phyloP scores from a whole-genome alignment of 2,797 vertebrate species.

The Sebastes trivittatus region DNA sequence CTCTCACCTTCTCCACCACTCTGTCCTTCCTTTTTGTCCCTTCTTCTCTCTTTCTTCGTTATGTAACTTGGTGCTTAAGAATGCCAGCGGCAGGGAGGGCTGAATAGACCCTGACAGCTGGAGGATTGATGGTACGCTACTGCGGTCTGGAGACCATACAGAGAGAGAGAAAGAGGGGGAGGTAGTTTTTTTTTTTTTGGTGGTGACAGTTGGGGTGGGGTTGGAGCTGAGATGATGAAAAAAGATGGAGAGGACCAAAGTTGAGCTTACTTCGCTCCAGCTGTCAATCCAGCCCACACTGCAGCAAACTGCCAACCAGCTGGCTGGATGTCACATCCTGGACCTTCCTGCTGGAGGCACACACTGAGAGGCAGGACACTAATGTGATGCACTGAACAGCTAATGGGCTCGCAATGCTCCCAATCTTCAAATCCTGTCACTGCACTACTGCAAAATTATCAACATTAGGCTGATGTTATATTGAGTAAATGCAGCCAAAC shows the following conservation, averaged over 20 bases:
- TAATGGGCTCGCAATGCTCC: slow-evolving; percentile 23
- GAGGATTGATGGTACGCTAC: slow-evolving; percentile 66
- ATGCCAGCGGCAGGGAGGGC: slow-evolving; percentile 51
- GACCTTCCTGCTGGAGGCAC: slow-evolving; percentile 39
- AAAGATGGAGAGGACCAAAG: slow-evolving; percentile 47
- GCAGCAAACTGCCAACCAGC: slow-evolving; percentile 59
- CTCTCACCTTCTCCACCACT: slow-evolving; percentile 40
- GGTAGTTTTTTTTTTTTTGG: neutral
- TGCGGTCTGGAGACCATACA: slow-evolving; percentile 59
- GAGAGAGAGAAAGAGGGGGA: neutral
- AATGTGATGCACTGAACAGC: slow-evolving; percentile 42
- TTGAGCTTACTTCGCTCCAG: slow-evolving; percentile 29
- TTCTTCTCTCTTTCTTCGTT: slow-evolving; percentile 33
- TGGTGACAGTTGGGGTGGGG: slow-evolving; percentile 33
- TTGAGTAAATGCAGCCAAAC: slow-evolving; percentile 20
- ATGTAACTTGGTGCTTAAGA: slow-evolving; percentile 61
- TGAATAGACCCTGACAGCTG: slow-evolving; percentile 58
- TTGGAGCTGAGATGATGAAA: slow-evolving; percentile 39
- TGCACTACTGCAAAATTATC: slow-evolving; percentile 27
- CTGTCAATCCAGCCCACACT: slow-evolving; percentile 60
- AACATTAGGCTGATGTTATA: slow-evolving; percentile 29
- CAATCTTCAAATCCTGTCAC: slow-evolving; percentile 28
- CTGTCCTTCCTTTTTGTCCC: slow-evolving; percentile 26
- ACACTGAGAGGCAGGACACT: slow-evolving; percentile 34
- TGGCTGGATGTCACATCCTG: slow-evolving; percentile 51